Evolutionary conservation across 2,113 vertebrate species (phyloP).

Genomic region (Sigmodon hispidus): DNA sequence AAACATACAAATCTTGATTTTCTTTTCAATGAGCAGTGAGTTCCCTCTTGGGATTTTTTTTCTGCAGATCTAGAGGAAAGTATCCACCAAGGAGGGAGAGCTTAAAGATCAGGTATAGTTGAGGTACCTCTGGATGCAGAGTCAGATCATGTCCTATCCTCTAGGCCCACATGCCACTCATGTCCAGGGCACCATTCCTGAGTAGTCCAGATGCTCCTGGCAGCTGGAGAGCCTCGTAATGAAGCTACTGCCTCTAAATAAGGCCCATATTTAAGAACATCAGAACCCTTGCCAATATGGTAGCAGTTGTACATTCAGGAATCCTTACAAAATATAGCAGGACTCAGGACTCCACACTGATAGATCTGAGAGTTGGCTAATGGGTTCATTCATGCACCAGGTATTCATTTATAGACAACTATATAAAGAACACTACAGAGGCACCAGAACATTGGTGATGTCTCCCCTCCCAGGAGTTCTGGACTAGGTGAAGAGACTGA

Average conservation of each 20-base stretch:
- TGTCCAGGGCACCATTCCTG: fast-evolving
- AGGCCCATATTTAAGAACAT: neutral
- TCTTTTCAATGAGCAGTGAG: neutral
- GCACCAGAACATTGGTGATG: neutral
- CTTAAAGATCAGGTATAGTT: neutral
- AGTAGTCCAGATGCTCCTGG: neutral
- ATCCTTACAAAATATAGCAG: neutral
- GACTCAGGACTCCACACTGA: neutral
- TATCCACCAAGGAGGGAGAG: neutral
- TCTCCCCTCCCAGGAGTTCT: neutral
- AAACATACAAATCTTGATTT: neutral
- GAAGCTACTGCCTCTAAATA: neutral
- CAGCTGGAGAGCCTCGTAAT: neutral
- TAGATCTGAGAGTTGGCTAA: neutral
- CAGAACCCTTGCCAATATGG: neutral
- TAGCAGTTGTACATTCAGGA: neutral
- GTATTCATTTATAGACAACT: neutral
- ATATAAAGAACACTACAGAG: fast-evolving
- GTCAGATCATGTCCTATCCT: neutral
- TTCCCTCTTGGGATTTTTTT: neutral
- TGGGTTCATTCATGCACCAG: neutral
- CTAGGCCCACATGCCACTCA: neutral
- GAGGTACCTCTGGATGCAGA: neutral
- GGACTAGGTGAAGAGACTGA: neutral
- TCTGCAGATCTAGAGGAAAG: neutral